A percentile compares a stretch with the other conserved stretches of the same genome.
These are phyloP conservation scores for Rugalucina vietnamica DNA, from an alignment of 2,888 invertebrate species.

Conservation along the genomic window DNA sequence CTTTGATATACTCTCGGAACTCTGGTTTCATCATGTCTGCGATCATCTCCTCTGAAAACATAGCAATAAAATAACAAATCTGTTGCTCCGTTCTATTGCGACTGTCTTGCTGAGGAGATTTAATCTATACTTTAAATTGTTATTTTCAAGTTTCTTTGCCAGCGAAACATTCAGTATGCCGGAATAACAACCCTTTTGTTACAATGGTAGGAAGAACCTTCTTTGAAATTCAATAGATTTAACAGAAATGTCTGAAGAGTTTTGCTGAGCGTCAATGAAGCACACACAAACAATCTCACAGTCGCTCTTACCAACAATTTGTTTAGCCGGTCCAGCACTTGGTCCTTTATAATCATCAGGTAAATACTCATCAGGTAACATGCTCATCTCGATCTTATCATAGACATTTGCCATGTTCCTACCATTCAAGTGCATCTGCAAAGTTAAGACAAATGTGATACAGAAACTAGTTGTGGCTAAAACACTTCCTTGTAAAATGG, in stretches of 20 bases:
- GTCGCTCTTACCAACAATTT: slow-evolving; percentile 52
- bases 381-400: slow-evolving; percentile 62
- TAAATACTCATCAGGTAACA: slow-evolving; percentile 63
- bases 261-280: not conserved
- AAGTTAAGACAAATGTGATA: too few species aligned
- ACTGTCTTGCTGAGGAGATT: too few species aligned
- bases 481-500: too few species aligned
- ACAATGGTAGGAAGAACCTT: too few species aligned
- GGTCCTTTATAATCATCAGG: slow-evolving; percentile 66
- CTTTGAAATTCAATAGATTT: too few species aligned
- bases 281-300: not conserved
- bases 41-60: slow-evolving; percentile 53
- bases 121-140: too few species aligned
- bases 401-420: slow-evolving; percentile 63
- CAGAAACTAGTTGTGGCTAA: too few species aligned
- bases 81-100: too few species aligned
- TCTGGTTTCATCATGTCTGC: slow-evolving; percentile 44
- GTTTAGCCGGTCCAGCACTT: slow-evolving; percentile 44
- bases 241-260: too few species aligned
- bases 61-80: not conserved
- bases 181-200: too few species aligned
- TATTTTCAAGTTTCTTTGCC: too few species aligned
- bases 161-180: too few species aligned
- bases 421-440: slow-evolving; percentile 62
- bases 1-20: slow-evolving; percentile 41